Conservation (phyloP, 2,797 vertebrate species). For the Oryzias dopingdopingensis region DNA sequence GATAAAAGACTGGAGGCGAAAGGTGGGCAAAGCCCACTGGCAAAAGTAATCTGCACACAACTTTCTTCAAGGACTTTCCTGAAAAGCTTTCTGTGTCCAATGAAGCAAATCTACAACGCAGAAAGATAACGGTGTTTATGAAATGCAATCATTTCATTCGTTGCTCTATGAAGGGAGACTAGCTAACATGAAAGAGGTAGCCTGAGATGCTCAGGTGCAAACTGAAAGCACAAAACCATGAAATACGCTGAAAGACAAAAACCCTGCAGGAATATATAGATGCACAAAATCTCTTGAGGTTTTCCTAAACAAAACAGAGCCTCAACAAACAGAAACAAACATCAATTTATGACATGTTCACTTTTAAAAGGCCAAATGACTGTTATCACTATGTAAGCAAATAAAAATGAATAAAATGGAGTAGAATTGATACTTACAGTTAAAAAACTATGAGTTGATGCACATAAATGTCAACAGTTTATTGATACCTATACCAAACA, state of each 20-base stretch:
- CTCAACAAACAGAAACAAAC: constrained; percentile 1
- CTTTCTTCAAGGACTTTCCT: constrained; percentile 1
- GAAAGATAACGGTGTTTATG: not conserved
- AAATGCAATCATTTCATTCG: not conserved
- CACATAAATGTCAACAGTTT: no score
- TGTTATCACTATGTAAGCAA: no score
- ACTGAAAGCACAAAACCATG: constrained; percentile 28
- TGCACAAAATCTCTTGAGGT: not conserved
- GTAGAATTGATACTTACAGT: no score
- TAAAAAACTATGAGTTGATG: no score
- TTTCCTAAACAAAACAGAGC: no score
- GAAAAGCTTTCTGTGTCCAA: not conserved
- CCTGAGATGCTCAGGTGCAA: constrained; percentile 27
- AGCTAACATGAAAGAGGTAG: constrained; percentile 7
- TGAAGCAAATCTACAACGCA: not conserved
- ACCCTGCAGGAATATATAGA: constrained; percentile 29
- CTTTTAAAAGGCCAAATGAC: no score
- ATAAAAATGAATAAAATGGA: no score
- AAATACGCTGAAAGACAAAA: constrained; percentile 35
- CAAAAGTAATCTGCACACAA: constrained; percentile 6
- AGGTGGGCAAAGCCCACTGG: constrained; percentile 2
- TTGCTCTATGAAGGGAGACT: constrained; percentile 8
- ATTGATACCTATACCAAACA: no score
- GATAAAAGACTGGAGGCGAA: constrained; percentile 10
- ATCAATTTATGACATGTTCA: no score